Base-by-base conservation (phyloP, 2,888 invertebrate genomes). In the Halictus quadricinctus region DNA sequence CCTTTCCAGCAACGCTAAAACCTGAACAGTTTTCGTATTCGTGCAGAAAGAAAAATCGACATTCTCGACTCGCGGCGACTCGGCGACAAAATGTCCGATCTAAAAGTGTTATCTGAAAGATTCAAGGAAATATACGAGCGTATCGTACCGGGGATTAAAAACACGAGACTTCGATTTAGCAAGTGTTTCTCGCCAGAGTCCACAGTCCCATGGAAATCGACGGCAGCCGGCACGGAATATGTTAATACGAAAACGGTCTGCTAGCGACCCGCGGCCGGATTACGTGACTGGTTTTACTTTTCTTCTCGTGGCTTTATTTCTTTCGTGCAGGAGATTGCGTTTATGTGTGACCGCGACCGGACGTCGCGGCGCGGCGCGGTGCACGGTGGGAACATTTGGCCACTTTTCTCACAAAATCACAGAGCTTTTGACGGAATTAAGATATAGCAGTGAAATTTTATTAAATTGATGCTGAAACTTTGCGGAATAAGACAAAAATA, bases 261-360 rank as follows among this genome's bases (percentile, higher is more conserved):
- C 66, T 58, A 74, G 79, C 74, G 70, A 75, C n/a, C 60, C 29
- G 72, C 74, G 29, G 54, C 36, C 29, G 64, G 76, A 85, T 86
- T 85, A 86, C 86, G 85, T 86, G 86, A 86, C 87, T 77, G 83
- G 87, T 87, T 83, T 87, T 83, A 87, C 86, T 87, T 87, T 86
- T 87, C 79, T 80, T 76, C 25, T 25, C 13, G 72, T 66, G 48
- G 80, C 70, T 87, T 83, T 86, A 79, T 79, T 86, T 77, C 86
- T 64, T 86, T 83, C 86, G 86, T 83, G 83, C 54, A 21, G 74
- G 75, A 78, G 86, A 85, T 86, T 74, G 81, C 86, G 81, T 86
- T 85, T 81, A 76, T 75, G 85, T 76, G 85, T 70, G 81, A 76
- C 85, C 86, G 43, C 70, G 43, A 6, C 70, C 41, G 69, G 10